These are phyloP conservation scores for Macrophya alboannulata DNA, from an alignment of 2,888 invertebrate genomes.

Conservation along the genomic window DNA sequence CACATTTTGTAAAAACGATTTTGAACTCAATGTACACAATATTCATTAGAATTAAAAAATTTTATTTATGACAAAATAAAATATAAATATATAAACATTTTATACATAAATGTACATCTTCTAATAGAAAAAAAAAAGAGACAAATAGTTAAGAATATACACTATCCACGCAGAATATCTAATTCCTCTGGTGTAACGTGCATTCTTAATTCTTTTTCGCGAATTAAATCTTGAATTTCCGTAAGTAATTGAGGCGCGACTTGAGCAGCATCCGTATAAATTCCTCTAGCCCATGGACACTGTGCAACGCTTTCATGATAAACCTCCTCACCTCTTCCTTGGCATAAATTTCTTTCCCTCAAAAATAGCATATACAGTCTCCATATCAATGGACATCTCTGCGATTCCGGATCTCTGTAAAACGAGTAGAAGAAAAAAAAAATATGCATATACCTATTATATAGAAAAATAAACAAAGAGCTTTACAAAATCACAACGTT, in stretches of 20 bases:
- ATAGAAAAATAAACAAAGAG: constrained; percentile 30
- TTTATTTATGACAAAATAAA: constrained; percentile 14
- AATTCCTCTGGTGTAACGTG: constrained; percentile 91
- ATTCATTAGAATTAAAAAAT: background rate
- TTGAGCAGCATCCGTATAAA: constrained; percentile 86
- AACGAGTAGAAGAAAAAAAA: constrained; percentile 9
- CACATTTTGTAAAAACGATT: background rate
- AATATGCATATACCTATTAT: too few relatives aligned
- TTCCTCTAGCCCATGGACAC: constrained; percentile 78
- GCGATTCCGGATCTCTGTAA: constrained; percentile 74
- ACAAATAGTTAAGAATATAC: background rate
- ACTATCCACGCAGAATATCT: constrained; percentile 83
- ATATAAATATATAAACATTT: background rate
- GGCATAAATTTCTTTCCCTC: constrained; percentile 77
- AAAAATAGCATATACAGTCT: constrained; percentile 84
- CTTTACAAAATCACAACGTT: constrained; percentile 3
- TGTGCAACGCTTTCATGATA: constrained; percentile 74
- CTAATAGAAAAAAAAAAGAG: background rate
- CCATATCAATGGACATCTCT: constrained; percentile 84
- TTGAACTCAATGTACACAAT: background rate
- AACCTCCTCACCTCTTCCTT: constrained; percentile 75
- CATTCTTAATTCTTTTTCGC: constrained; percentile 88
- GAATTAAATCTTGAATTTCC: constrained; percentile 88
- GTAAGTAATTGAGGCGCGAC: constrained; percentile 82
- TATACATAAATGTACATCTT: background rate